A percentile compares a stretch with the other conserved stretches of the same genome.
phyloP scores from a whole-genome alignment of 2,888 invertebrate genomes.

The Phrixothrix hirtus region DNA sequence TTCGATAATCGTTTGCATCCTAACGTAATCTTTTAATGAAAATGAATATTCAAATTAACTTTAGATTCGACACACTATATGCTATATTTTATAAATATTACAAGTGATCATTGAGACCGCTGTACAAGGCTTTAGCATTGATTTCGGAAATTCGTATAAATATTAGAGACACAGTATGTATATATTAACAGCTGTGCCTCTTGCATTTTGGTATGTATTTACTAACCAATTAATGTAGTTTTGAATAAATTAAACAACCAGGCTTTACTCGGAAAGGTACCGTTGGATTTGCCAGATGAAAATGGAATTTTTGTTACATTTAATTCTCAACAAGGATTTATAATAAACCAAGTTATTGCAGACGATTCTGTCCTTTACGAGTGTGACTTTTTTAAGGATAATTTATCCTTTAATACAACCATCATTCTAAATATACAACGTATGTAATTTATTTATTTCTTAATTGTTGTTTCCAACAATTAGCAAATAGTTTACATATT shows the following conservation, averaged over 20 bases:
- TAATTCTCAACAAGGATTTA: constrained; percentile 37
- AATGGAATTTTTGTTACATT: constrained; percentile 35
- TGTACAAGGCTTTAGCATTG: constrained; percentile 14
- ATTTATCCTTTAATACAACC: neutral
- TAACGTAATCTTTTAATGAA: too few species aligned
- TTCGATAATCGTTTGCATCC: too few species aligned
- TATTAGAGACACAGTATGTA: constrained; percentile 26
- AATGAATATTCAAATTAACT: too few species aligned
- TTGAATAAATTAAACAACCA: constrained; percentile 32
- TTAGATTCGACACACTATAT: too few species aligned
- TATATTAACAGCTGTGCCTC: constrained; percentile 29
- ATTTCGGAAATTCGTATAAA: neutral
- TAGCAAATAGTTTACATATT: too few species aligned
- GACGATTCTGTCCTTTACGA: constrained; percentile 10
- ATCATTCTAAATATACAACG: constrained; percentile 18
- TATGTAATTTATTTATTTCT: constrained; percentile 20
- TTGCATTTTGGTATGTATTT: constrained; percentile 25
- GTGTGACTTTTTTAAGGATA: constrained; percentile 11
- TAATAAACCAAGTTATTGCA: constrained; percentile 28
- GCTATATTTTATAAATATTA: too few species aligned
- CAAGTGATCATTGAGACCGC: too few species aligned
- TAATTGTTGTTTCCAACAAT: constrained; percentile 9
- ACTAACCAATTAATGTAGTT: constrained; percentile 35
- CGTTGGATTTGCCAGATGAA: constrained; percentile 14
- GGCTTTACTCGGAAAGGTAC: constrained; percentile 36